Evolutionary conservation across 2,888 invertebrate species (phyloP).

Genomic region (Mesorhabditis spiculigera): DNA sequence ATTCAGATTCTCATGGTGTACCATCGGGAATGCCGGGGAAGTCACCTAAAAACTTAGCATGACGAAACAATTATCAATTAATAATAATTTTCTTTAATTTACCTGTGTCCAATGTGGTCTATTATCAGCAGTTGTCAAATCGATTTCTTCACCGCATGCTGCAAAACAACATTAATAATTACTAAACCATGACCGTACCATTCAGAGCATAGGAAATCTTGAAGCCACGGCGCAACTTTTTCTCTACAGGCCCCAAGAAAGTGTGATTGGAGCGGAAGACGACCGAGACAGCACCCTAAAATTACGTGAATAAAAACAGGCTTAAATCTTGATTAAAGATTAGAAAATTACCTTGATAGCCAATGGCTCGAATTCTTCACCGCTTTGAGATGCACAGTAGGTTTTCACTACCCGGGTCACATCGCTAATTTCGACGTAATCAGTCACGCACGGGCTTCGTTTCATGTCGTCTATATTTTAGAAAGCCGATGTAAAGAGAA

Average conservation of each 20-base stretch:
- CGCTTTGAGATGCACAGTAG: constrained; percentile 28
- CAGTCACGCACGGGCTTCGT: constrained; percentile 37
- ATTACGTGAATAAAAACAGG: background rate
- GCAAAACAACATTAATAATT: background rate
- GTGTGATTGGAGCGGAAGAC: constrained; percentile 37
- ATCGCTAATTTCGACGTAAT: constrained; percentile 44
- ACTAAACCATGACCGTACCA: constrained; percentile 16
- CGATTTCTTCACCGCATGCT: constrained; percentile 16
- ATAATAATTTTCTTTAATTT: too few species aligned
- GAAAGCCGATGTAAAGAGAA: constrained; percentile 14
- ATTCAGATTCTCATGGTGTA: constrained; percentile 47
- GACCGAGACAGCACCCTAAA: constrained; percentile 45
- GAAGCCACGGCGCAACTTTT: constrained; percentile 43
- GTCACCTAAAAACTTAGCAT: constrained; percentile 12
- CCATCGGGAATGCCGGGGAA: constrained; percentile 53
- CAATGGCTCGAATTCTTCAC: constrained; percentile 22
- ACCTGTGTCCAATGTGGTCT: background rate
- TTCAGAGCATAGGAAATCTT: constrained; percentile 45
- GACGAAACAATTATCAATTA: too few species aligned
- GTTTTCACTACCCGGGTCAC: constrained; percentile 23
- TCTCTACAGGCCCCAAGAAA: constrained; percentile 9
- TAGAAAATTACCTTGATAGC: constrained; percentile 30
- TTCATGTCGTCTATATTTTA: constrained; percentile 3
- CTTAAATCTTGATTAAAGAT: too few species aligned
- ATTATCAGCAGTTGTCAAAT: background rate